Evolutionary conservation across 2,113 vertebrate species (phyloP).

Genomic region (Cardinalis cardinalis): DNA sequence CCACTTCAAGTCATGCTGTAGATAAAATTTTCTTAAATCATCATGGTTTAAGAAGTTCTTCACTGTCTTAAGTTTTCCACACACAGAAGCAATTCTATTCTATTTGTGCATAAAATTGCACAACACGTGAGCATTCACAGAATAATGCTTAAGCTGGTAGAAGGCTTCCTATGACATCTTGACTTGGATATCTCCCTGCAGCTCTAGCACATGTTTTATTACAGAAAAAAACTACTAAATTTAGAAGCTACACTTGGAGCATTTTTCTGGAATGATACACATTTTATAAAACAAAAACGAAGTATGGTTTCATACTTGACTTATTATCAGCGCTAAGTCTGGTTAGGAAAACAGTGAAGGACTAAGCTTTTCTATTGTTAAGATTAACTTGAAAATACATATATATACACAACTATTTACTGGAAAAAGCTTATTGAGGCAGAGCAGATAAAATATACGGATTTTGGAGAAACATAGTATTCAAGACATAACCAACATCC

Average conservation of each 20-base stretch:
- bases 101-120: not conserved
- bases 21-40: not conserved
- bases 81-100: not conserved
- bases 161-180: not conserved
- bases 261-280: not conserved
- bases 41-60: not conserved
- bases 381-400: not conserved
- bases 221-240: not conserved
- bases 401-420: not conserved
- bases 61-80: not conserved
- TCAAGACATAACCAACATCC: not conserved
- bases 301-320: not conserved
- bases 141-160: not conserved
- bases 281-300: not conserved
- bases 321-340: not conserved
- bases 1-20: not conserved
- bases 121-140: not conserved
- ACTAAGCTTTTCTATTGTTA: not conserved
- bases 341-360: not conserved
- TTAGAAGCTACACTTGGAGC: not conserved
- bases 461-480: not conserved
- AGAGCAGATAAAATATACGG: not conserved
- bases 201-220: not conserved
- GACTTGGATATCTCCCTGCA: not conserved
- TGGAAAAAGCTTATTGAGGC: not conserved